phyloP scores from a whole-genome alignment of 2,113 vertebrate genomes.

The Catagonus wagneri region DNA sequence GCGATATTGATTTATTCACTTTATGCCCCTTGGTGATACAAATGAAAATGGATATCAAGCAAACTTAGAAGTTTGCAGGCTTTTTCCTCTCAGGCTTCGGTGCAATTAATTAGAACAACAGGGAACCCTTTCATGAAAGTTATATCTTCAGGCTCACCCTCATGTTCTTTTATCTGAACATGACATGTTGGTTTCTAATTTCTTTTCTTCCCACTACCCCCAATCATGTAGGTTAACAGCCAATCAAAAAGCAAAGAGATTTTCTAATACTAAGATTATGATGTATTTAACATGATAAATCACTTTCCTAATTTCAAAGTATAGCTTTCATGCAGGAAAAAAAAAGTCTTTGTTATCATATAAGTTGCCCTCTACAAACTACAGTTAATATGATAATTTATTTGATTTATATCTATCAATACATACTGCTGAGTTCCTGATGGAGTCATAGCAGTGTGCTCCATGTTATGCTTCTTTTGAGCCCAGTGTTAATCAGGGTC shows the following conservation, averaged over 20 bases:
- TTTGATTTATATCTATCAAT: not conserved
- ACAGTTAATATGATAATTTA: not conserved
- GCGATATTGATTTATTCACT: constrained; percentile 57
- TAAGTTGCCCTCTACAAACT: constrained; percentile 5
- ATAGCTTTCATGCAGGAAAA: not conserved
- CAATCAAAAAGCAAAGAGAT: constrained; percentile 46
- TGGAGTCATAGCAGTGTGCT: not conserved
- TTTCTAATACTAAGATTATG: constrained; percentile 38
- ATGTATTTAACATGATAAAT: constrained; percentile 22
- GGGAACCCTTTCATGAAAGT: constrained; percentile 7
- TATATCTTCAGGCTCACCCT: constrained; percentile 20
- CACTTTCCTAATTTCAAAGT: constrained; percentile 34
- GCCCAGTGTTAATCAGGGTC: not conserved
- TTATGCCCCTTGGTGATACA: constrained; percentile 27
- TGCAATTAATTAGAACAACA: constrained; percentile 59
- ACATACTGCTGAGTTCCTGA: not conserved
- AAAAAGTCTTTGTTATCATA: not conserved
- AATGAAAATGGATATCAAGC: constrained; percentile 16
- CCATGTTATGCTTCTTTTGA: not conserved
- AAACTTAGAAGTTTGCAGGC: constrained; percentile 44
- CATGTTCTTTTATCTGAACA: constrained; percentile 43
- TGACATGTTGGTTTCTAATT: constrained; percentile 50
- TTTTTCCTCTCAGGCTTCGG: not conserved
- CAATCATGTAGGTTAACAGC: not conserved
- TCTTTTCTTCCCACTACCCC: not conserved